Conservation (phyloP, 1,140 invertebrate species). For the Helicorthomorpha holstii region DNA sequence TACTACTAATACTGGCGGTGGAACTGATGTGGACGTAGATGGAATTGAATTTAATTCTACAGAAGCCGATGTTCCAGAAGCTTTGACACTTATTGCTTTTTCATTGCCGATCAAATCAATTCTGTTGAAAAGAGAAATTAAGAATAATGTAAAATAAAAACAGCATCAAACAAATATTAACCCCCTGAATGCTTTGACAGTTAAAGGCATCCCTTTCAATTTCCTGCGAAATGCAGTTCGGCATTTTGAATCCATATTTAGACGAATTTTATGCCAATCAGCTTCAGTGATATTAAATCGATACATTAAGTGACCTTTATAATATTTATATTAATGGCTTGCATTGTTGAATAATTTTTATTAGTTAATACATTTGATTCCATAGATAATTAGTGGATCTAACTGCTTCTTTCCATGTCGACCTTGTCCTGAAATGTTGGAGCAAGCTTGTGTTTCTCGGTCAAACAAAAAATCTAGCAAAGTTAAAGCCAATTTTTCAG, state of each 20-base stretch:
- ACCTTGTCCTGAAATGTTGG: slow-evolving; percentile 29
- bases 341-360: neutral
- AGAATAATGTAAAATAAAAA: too few relatives aligned
- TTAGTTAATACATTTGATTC: slow-evolving; percentile 26
- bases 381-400: slow-evolving; percentile 31
- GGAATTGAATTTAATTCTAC: too few relatives aligned
- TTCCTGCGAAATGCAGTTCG: slow-evolving; percentile 27
- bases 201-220: slow-evolving; percentile 25
- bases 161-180: too few relatives aligned
- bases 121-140: too few relatives aligned
- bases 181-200: slow-evolving; percentile 26
- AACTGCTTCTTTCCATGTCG: slow-evolving; percentile 31
- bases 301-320: slow-evolving; percentile 27
- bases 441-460: slow-evolving; percentile 27
- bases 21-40: too few relatives aligned
- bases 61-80: too few relatives aligned
- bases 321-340: neutral
- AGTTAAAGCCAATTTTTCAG: slow-evolving; percentile 31
- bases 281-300: slow-evolving; percentile 25
- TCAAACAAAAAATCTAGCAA: slow-evolving; percentile 31
- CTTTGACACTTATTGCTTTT: too few relatives aligned
- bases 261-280: slow-evolving; percentile 30
- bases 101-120: too few relatives aligned
- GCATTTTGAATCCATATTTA: slow-evolving; percentile 31
- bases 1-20: too few relatives aligned